phyloP scores from a whole-genome alignment of 2,888 invertebrate species.

The Rugalucina vietnamica region DNA sequence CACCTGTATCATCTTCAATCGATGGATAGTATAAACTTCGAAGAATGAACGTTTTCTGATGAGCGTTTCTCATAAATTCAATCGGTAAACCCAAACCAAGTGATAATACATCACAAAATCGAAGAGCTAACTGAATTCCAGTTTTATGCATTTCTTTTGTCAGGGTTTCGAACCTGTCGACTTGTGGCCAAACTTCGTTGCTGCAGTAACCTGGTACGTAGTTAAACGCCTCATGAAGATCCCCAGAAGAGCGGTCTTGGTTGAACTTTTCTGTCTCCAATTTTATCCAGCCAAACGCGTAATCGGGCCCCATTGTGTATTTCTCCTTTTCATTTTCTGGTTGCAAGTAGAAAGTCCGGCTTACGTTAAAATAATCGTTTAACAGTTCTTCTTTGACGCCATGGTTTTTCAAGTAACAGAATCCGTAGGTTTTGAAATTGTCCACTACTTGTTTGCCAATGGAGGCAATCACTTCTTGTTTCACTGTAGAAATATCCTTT shows the following conservation, averaged over 20 bases:
- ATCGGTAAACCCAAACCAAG: not conserved
- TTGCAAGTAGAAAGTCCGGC: conserved; percentile 38
- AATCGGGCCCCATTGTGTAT: conserved; percentile 1
- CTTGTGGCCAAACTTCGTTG: not conserved
- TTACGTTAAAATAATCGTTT: not conserved
- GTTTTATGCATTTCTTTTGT: not conserved
- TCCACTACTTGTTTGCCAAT: not conserved
- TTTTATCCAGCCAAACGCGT: conserved; percentile 14
- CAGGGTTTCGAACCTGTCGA: not conserved
- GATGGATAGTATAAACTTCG: not conserved
- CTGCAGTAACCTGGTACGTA: not conserved
- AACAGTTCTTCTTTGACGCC: conserved; percentile 19
- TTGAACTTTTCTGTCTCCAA: conserved; percentile 9
- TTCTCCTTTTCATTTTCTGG: conserved; percentile 33
- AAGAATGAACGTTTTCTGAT: not conserved
- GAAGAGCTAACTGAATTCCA: not conserved
- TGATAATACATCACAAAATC: not conserved
- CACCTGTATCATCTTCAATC: not conserved
- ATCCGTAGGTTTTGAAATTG: not conserved
- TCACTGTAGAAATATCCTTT: not conserved
- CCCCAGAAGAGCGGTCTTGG: not conserved
- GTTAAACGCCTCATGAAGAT: conserved; percentile 2
- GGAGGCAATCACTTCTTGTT: not conserved
- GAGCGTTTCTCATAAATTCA: not conserved
- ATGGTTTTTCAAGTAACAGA: conserved; percentile 49